These are phyloP conservation scores for Fukomys damarensis DNA, from an alignment of 2,113 vertebrate species.

Conservation along the genomic window DNA sequence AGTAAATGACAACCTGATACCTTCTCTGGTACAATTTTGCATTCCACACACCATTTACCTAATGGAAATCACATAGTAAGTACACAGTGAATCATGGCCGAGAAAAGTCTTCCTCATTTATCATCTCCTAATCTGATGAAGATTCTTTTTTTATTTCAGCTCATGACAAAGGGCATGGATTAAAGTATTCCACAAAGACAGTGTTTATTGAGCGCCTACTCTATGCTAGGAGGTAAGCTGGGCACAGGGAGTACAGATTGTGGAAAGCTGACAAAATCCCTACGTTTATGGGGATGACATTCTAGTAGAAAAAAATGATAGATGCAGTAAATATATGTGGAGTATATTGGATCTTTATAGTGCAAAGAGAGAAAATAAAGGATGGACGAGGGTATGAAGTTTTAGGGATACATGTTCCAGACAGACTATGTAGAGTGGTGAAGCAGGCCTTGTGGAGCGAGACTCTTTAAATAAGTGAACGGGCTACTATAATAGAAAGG, in stretches of 20 bases:
- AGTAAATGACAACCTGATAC: background rate
- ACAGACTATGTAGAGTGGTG: background rate
- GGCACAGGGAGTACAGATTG: background rate
- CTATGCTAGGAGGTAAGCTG: background rate
- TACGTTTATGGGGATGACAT: background rate
- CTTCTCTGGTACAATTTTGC: background rate
- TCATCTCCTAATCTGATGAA: constrained; percentile 41
- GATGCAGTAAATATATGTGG: background rate
- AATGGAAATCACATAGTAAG: constrained; percentile 31
- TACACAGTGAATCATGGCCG: background rate
- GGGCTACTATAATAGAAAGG: background rate
- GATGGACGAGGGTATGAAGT: background rate
- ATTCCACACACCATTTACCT: constrained; percentile 47
- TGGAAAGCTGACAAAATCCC: background rate
- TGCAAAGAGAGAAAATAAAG: background rate
- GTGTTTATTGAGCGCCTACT: background rate
- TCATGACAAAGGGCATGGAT: background rate
- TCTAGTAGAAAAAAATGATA: background rate
- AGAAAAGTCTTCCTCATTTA: constrained; percentile 31
- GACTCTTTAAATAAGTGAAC: background rate
- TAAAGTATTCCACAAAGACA: background rate
- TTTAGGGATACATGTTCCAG: background rate
- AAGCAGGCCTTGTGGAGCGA: background rate
- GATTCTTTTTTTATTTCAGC: constrained; percentile 44
- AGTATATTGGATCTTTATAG: background rate